Conservation (phyloP, 2,113 vertebrate species). For the Ascaphus truei region DNA sequence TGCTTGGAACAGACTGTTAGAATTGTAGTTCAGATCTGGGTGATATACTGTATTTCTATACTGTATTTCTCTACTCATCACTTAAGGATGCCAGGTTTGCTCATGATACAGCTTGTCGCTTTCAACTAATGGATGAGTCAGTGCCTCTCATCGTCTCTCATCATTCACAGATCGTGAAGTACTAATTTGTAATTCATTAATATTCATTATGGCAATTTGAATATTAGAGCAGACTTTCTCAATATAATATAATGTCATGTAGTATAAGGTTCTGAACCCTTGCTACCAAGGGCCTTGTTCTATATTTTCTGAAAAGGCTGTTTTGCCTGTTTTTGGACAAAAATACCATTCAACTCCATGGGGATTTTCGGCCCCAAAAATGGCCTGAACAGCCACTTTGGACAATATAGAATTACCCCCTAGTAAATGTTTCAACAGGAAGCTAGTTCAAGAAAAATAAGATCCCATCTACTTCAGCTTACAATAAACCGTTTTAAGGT, state of each 20-base stretch:
- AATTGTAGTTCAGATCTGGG: background rate
- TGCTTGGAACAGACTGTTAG: background rate
- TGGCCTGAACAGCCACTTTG: no score
- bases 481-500: no score
- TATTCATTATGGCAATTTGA: conserved; percentile 26
- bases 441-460: no score
- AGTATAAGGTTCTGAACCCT: no score
- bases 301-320: no score
- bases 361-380: no score
- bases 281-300: no score
- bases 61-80: conserved; percentile 11
- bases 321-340: no score
- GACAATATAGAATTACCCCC: no score
- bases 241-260: background rate
- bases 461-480: no score
- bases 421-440: no score
- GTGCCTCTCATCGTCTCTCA: background rate
- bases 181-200: conserved; percentile 22
- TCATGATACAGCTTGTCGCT: background rate
- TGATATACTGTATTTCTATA: conserved; percentile 3
- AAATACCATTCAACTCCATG: no score
- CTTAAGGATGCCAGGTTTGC: background rate
- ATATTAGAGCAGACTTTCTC: background rate
- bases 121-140: conserved; percentile 6
- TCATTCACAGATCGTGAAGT: conserved; percentile 30